phyloP scores from a whole-genome alignment of 2,113 vertebrate species.

The Centropus unirufus region DNA sequence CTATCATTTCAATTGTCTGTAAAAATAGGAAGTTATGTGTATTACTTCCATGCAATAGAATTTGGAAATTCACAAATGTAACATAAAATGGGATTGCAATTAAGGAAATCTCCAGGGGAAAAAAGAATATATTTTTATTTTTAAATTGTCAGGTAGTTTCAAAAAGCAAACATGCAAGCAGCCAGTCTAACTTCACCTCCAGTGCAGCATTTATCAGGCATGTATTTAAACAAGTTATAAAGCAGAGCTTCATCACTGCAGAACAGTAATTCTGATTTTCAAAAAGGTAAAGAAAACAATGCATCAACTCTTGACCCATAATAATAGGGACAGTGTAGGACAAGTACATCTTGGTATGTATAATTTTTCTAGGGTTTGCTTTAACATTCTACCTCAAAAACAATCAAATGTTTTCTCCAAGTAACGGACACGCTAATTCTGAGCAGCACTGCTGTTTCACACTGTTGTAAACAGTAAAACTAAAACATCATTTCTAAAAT shows the following conservation, averaged over 20 bases:
- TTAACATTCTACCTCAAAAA: background rate
- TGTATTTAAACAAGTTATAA: background rate
- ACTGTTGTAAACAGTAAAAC: background rate
- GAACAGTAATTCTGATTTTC: background rate
- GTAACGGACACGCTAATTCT: background rate
- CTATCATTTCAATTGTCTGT: slow-evolving; percentile 99
- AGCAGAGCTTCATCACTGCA: background rate
- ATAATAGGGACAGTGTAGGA: background rate
- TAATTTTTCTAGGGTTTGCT: background rate
- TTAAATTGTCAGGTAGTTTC: background rate
- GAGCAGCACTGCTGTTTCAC: background rate
- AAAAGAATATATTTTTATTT: background rate
- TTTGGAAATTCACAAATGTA: background rate
- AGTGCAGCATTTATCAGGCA: background rate
- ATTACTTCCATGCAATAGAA: background rate
- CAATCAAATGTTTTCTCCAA: background rate
- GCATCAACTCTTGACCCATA: background rate
- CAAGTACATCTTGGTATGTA: background rate
- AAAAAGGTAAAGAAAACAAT: background rate
- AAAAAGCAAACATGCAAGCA: background rate
- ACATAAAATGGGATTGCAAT: background rate
- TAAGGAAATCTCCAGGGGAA: background rate
- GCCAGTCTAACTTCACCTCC: background rate
- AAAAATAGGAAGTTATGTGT: background rate
- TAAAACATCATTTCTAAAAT: background rate